Evolutionary conservation across 92 coral and sea anemone genomes (phyloP).

Genomic region (Porites cylindrica): DNA sequence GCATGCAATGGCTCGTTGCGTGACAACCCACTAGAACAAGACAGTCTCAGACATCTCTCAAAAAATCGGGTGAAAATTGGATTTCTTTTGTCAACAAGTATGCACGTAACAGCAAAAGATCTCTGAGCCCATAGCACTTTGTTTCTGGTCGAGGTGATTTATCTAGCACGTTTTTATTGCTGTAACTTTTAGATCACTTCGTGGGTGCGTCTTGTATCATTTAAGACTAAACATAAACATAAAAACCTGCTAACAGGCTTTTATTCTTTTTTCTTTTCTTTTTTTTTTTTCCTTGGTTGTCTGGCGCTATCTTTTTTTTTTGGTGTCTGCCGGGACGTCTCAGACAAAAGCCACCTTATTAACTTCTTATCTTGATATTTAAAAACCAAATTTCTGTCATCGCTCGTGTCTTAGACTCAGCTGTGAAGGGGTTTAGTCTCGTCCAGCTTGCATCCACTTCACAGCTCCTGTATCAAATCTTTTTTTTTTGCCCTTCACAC

Average conservation of each 20-base stretch:
- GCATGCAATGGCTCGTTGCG: neutral
- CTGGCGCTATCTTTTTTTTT: neutral
- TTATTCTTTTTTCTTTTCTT: too few species aligned
- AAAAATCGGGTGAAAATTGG: neutral
- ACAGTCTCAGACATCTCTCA: neutral
- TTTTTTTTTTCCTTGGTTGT: too few species aligned
- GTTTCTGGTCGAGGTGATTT: too few species aligned
- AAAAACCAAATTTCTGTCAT: neutral
- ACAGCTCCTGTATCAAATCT: neutral
- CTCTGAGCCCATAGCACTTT: neutral
- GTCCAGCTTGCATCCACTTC: neutral
- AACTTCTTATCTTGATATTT: neutral
- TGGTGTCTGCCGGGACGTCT: neutral
- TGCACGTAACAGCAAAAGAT: slow-evolving; percentile 6
- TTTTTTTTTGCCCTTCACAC: neutral
- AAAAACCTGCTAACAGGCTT: too few species aligned
- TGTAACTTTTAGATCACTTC: too few species aligned
- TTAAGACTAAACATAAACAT: too few species aligned
- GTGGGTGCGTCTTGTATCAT: too few species aligned
- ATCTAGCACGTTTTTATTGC: too few species aligned
- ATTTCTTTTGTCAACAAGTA: slow-evolving; percentile 17
- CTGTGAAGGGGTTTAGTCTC: neutral
- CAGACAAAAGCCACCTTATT: neutral
- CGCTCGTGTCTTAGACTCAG: neutral
- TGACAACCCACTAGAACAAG: neutral